Percentiles rank a stretch among this genome's conserved stretches.
These are phyloP conservation scores for Scaptomyza parva DNA, from an alignment of 2,888 invertebrate species.

Conservation along the genomic window DNA sequence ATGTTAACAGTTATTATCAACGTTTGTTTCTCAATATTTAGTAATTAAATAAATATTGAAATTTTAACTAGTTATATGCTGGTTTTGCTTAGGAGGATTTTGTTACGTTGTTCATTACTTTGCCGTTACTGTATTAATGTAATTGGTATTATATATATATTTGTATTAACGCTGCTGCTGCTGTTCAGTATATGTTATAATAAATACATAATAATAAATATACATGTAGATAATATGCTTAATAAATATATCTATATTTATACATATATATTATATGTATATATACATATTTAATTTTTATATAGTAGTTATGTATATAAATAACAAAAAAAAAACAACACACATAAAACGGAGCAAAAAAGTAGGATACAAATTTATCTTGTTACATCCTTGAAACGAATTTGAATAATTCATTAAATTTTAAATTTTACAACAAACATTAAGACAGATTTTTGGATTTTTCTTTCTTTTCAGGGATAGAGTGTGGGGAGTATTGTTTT, in stretches of 20 bases:
- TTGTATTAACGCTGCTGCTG: conserved; percentile 56
- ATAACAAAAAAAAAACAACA: conserved; percentile 83
- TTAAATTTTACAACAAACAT: conserved; percentile 68
- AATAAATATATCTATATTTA: conserved; percentile 75
- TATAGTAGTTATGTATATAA: conserved; percentile 81
- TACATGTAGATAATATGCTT: conserved; percentile 82
- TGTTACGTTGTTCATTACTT: conserved; percentile 66
- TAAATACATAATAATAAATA: conserved; percentile 82
- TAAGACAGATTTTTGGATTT: conserved; percentile 42
- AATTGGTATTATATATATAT: conserved; percentile 31
- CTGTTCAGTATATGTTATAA: conserved; percentile 77
- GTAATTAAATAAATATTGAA: conserved; percentile 38
- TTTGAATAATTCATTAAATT: conserved; percentile 56
- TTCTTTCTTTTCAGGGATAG: conserved; percentile 37
- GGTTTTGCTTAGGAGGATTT: conserved; percentile 76
- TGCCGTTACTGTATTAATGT: conserved; percentile 35
- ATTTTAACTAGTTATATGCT: conserved; percentile 66
- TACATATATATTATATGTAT: conserved; percentile 59
- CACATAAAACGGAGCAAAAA: conserved; percentile 81
- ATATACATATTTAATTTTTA: conserved; percentile 64
- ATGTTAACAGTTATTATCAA: conserved; percentile 70
- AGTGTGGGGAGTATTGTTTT: conserved; percentile 69
- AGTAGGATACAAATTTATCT: conserved; percentile 61
- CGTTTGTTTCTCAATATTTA: conserved; percentile 31
- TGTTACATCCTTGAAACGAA: conserved; percentile 55